phyloP scores from a whole-genome alignment of 2,113 vertebrate species.

The Oplegnathus fasciatus region DNA sequence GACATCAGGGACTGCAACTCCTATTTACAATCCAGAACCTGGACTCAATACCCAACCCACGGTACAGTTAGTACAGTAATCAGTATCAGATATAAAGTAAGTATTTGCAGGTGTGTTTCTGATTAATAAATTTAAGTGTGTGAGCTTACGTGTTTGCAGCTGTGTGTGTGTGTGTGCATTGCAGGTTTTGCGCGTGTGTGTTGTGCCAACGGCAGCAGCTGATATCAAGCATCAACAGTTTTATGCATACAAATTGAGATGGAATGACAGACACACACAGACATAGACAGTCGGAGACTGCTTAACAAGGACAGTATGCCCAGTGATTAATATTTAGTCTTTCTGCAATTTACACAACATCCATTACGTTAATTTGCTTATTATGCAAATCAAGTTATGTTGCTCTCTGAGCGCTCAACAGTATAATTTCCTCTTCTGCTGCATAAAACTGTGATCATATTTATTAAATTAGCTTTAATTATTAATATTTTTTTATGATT shows the following conservation, averaged over 20 bases:
- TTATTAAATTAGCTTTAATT: slow-evolving; percentile 35
- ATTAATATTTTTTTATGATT: neutral
- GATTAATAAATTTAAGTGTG: neutral
- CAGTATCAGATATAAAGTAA: neutral
- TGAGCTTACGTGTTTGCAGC: neutral
- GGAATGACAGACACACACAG: neutral
- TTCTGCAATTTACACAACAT: slow-evolving; percentile 57
- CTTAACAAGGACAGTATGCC: slow-evolving; percentile 35
- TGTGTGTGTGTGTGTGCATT: neutral
- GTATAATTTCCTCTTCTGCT: slow-evolving; percentile 13
- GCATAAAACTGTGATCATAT: neutral
- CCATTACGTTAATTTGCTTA: slow-evolving; percentile 57
- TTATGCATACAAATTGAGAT: slow-evolving; percentile 18
- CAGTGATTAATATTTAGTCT: slow-evolving; percentile 62
- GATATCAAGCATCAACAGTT: slow-evolving; percentile 1
- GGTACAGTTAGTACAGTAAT: neutral
- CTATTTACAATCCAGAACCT: neutral
- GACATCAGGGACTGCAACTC: neutral
- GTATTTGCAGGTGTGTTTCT: neutral
- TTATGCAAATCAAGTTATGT: slow-evolving; percentile 56
- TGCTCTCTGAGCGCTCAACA: slow-evolving; percentile 10
- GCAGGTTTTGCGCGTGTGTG: neutral
- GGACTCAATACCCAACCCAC: neutral
- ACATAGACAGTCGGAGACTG: neutral
- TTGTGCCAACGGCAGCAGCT: neutral